Evolutionary conservation across 2,113 vertebrate genomes (phyloP).

Genomic region (Gallinago media): DNA sequence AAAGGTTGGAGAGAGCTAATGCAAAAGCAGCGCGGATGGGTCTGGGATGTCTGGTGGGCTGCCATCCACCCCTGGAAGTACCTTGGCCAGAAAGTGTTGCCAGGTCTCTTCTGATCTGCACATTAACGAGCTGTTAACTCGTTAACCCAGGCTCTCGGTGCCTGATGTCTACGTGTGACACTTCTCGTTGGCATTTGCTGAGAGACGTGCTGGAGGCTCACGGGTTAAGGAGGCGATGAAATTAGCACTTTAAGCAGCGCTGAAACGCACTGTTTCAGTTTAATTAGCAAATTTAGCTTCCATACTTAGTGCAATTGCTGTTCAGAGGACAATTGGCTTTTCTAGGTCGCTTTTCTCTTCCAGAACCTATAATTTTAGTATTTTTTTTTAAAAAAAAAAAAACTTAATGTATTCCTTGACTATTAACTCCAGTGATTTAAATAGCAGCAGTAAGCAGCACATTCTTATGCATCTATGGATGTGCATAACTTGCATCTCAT

Average conservation of each 20-base stretch:
- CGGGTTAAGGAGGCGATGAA: neutral
- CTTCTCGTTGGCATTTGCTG: neutral
- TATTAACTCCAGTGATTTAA: neutral
- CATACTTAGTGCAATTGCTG: neutral
- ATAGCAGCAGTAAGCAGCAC: neutral
- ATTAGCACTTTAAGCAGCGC: neutral
- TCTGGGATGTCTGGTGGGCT: neutral
- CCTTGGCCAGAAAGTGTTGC: fast-evolving
- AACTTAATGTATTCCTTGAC: neutral
- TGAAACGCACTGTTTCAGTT: neutral
- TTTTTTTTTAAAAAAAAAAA: neutral
- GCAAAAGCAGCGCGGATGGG: no score
- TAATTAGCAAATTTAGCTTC: neutral
- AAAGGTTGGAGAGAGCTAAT: no score
- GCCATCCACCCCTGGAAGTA: neutral
- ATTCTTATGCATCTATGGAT: neutral
- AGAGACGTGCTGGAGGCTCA: neutral
- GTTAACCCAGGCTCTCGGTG: neutral
- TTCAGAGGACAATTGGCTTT: neutral
- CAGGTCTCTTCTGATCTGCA: fast-evolving
- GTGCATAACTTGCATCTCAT: neutral
- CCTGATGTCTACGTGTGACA: neutral
- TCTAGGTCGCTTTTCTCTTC: neutral
- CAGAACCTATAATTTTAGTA: neutral
- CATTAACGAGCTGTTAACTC: fast-evolving